Percentiles rank a stretch among this genome's conserved stretches.
phyloP scores from a whole-genome alignment of 2,797 vertebrate species.

The Brotogeris chrysoptera region DNA sequence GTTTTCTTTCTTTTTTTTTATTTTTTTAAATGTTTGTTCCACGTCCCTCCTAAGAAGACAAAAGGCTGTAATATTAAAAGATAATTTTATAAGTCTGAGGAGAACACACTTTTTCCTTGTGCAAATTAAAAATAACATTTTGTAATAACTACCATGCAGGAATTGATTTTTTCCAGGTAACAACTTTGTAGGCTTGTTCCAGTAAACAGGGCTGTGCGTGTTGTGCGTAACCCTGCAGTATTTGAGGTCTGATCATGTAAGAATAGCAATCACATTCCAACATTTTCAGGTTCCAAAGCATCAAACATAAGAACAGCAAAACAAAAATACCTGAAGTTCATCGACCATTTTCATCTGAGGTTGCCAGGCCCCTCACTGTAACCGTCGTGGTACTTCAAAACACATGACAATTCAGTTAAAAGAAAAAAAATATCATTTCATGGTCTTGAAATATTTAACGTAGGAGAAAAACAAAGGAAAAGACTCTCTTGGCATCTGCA shows the following conservation, averaged over 20 bases:
- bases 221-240: neutral
- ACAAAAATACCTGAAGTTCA: constrained; percentile 20
- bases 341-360: neutral
- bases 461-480: neutral
- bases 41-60: neutral
- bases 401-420: neutral
- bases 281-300: neutral
- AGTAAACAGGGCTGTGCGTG: neutral
- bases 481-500: neutral
- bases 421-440: neutral
- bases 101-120: neutral
- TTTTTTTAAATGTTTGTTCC: neutral
- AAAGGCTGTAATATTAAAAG: neutral
- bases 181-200: neutral
- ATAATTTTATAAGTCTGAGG: neutral
- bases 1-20: neutral
- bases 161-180: constrained; percentile 42
- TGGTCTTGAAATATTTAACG: neutral
- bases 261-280: neutral
- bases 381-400: constrained; percentile 31
- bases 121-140: constrained; percentile 22
- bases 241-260: neutral
- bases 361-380: neutral
- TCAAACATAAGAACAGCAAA: neutral
- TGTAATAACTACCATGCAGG: neutral